Evolutionary conservation across 35 echinoderm and acorn worm genomes (phyloP).

Genomic region (Holothuria glaberrima): DNA sequence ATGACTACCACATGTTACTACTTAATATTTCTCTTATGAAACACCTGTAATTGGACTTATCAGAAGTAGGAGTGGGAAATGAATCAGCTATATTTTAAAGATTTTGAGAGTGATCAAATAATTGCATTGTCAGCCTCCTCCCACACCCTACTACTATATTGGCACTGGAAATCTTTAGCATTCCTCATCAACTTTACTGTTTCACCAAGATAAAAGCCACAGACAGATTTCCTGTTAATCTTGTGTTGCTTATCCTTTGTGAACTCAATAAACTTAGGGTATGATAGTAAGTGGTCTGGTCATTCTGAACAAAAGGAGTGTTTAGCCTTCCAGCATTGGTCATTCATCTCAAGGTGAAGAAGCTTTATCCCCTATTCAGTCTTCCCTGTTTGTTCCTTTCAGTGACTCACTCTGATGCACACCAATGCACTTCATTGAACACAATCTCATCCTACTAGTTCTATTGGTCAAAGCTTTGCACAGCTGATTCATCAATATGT

Average conservation of each 20-base stretch:
- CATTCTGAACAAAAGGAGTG: slow-evolving; percentile 4
- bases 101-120: neutral
- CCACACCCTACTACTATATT: neutral
- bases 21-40: too few relatives aligned
- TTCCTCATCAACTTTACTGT: neutral
- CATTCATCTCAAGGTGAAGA: slow-evolving; percentile 43
- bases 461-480: slow-evolving; percentile 37
- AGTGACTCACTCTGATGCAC: neutral
- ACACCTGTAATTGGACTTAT: neutral
- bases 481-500: slow-evolving; percentile 24
- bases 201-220: neutral
- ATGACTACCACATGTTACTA: too few relatives aligned
- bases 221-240: slow-evolving; percentile 24
- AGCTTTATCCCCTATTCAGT: slow-evolving; percentile 10
- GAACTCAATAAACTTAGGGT: slow-evolving; percentile 12
- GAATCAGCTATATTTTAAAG: neutral
- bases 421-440: neutral
- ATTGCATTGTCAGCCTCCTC: neutral
- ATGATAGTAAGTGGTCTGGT: slow-evolving; percentile 12
- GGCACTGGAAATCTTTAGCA: neutral
- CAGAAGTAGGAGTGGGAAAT: neutral
- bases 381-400: neutral
- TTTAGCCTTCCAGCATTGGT: slow-evolving; percentile 18
- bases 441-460: neutral
- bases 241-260: slow-evolving; percentile 5